Base-by-base conservation (phyloP, 1,140 invertebrate genomes). In the Hydropsyche tenuis region DNA sequence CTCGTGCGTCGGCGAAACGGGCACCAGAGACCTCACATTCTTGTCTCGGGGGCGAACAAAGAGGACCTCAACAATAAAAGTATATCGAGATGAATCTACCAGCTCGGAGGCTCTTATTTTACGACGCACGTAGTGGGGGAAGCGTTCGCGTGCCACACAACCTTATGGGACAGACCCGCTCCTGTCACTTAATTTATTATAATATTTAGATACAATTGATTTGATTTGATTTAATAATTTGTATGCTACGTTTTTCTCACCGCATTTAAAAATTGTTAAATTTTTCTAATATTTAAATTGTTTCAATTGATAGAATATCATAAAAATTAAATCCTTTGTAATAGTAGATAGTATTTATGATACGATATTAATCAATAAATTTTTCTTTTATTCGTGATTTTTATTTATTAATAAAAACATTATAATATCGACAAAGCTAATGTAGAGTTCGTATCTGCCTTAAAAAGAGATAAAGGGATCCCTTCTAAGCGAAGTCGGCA, bases 31-130 rank as follows among this genome's bases (percentile, higher is more conserved):
- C 68, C 68, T 70, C 68, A 56, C 68, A 70, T 70, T 70, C 68
- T 70, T 70, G 68, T 70, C 68, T 46, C 68, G 68, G 18, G 68
- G 68, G 68, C 68, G 46, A 70, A 70, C 68, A 70, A 56, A 70
- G 68, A 43, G 46, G 20, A 69, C 66, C 46, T 27, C 66, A 37
- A 70, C 48, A 70, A 70, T 56, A 56, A 70, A 46, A 70, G 48
- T 18, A 51, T n/a, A 53, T 53, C 48, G 9, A 22, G 6, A 56
- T 51, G 48, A 7, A 53, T 53, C 30, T 45, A 65, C 42, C 23
- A 56, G 25, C 51, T 42, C 68, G 22, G 68, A 70, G 68, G 48
- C 48, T 68, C 23, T 23, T 68, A 23, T 68, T n/a, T 68, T 20
- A 18, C 7, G n/a, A 3, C 16, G 46, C n/a, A 66, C 23, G 42